Percentiles rank a stretch among this genome's conserved stretches.
Evolutionary conservation across 2,113 vertebrate species (phyloP).

Genomic region (Plotosus lineatus): DNA sequence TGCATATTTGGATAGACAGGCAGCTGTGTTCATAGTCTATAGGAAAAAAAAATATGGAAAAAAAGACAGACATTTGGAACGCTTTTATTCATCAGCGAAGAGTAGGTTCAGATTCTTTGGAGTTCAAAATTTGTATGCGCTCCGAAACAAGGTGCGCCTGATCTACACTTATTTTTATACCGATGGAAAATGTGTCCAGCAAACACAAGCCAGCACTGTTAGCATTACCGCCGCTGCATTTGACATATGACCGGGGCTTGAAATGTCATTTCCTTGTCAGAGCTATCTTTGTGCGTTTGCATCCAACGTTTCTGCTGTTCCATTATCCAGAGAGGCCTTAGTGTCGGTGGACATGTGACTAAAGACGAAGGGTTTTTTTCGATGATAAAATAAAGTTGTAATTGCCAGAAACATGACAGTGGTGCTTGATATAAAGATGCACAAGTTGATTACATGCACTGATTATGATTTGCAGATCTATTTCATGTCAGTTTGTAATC

Average conservation of each 20-base stretch:
- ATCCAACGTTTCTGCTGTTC: conserved; percentile 57
- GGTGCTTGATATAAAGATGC: conserved; percentile 40
- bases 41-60: conserved; percentile 54
- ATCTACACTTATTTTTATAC: conserved; percentile 57
- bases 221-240: conserved; percentile 56
- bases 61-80: conserved; percentile 45
- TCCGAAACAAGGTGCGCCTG: conserved; percentile 60
- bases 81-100: conserved; percentile 59
- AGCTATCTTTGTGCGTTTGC: conserved; percentile 38
- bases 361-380: not conserved
- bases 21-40: conserved; percentile 54
- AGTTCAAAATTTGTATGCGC: conserved; percentile 46
- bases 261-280: conserved; percentile 59
- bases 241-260: conserved; percentile 57
- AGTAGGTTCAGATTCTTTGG: conserved; percentile 64
- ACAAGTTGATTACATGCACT: conserved; percentile 52
- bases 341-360: conserved; percentile 16
- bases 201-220: conserved; percentile 50
- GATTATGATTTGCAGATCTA: conserved; percentile 54
- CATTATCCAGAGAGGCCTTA: conserved; percentile 55
- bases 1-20: conserved; percentile 60
- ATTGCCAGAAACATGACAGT: conserved; percentile 22
- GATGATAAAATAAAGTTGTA: conserved; percentile 25
- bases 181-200: conserved; percentile 53
- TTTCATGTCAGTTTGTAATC: conserved; percentile 44